A percentile compares a stretch with the other conserved stretches of the same genome.
phyloP scores from a whole-genome alignment of 1,140 invertebrate species.

The Drosophila eugracilis region DNA sequence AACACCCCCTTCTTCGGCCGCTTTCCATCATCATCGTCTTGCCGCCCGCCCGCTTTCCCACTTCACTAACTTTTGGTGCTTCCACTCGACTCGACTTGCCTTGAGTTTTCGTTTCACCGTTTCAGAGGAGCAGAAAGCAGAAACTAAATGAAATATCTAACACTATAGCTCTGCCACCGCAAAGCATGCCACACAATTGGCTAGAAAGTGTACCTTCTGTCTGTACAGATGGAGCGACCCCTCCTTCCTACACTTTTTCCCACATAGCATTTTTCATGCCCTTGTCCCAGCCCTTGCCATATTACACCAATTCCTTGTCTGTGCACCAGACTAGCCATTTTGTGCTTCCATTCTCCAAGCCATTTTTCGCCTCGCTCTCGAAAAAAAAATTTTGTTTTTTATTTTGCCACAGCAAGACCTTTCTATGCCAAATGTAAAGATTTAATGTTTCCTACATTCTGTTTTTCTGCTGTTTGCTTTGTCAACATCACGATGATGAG shows the following conservation, averaged over 20 bases:
- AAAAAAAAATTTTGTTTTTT: conserved; percentile 19
- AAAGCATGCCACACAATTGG: conserved; percentile 61
- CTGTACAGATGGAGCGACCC: conserved; percentile 41
- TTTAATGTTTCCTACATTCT: conserved; percentile 54
- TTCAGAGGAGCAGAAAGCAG: conserved; percentile 38
- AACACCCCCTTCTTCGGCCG: conserved; percentile 42
- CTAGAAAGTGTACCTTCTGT: conserved; percentile 66
- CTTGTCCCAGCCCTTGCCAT: conserved; percentile 68
- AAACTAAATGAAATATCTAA: conserved; percentile 82
- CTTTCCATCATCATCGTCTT: conserved; percentile 8
- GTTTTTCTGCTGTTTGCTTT: conserved; percentile 38
- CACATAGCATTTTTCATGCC: conserved; percentile 24
- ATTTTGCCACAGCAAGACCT: conserved; percentile 43
- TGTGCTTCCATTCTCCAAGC: conserved; percentile 34
- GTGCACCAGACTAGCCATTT: conserved; percentile 53
- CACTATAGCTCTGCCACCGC: conserved; percentile 55
- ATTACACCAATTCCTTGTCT: conserved; percentile 81
- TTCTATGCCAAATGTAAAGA: conserved; percentile 67
- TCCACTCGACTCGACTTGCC: conserved; percentile 71
- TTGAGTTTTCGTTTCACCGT: not conserved
- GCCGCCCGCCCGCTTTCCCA: conserved; percentile 32
- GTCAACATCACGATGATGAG: conserved; percentile 61
- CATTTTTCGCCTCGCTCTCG: not conserved
- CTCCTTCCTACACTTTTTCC: not conserved
- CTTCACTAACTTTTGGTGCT: conserved; percentile 82